These are phyloP conservation scores for Hypotaenidia philippensis DNA, from an alignment of 2,797 vertebrate species.

Conservation along the genomic window DNA sequence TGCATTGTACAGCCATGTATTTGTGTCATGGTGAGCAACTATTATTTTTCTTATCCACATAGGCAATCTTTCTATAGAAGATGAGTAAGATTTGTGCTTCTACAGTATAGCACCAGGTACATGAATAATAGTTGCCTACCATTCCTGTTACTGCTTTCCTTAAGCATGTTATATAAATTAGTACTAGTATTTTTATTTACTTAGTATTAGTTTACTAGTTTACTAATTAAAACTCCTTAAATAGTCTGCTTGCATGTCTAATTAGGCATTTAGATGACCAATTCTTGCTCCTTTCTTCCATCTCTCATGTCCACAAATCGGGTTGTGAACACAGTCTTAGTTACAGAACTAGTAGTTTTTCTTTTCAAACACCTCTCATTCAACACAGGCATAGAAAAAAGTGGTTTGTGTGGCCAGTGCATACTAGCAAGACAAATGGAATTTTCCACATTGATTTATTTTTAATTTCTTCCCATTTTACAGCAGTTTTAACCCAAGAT, in stretches of 20 bases:
- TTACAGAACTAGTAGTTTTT: not conserved
- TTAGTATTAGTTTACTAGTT: not conserved
- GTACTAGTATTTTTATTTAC: not conserved
- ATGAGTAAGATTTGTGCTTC: not conserved
- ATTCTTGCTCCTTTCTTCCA: not conserved
- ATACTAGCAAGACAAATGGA: not conserved
- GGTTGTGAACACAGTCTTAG: not conserved
- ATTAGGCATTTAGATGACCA: not conserved
- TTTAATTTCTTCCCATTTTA: not conserved
- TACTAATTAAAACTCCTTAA: not conserved
- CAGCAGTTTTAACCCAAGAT: not conserved
- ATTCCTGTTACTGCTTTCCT: not conserved
- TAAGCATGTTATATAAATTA: not conserved
- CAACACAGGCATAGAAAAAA: not conserved
- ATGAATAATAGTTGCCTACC: not conserved
- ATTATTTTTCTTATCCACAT: not conserved
- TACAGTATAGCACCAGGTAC: not conserved
- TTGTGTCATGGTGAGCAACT: not conserved
- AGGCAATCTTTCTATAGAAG: not conserved
- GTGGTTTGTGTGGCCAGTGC: not conserved
- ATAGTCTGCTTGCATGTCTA: not conserved
- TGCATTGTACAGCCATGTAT: not conserved
- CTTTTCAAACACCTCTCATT: not conserved
- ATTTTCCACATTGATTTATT: not conserved
- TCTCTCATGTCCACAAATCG: not conserved